These are phyloP conservation scores for Sarcophilus harrisii DNA, from an alignment of 2,797 vertebrate species.

Conservation along the genomic window DNA sequence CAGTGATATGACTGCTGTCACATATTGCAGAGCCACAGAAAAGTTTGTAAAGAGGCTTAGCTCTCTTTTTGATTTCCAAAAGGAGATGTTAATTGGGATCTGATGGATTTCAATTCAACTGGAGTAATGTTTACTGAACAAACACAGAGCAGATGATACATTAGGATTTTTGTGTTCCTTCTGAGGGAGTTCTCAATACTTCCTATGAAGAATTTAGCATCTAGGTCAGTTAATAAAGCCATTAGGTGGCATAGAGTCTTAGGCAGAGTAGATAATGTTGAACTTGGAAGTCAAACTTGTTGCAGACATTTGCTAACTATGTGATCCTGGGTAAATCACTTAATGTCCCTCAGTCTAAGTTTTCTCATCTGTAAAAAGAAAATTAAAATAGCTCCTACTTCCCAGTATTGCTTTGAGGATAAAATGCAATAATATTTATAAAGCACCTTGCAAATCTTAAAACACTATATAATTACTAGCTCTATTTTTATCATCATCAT, in stretches of 20 bases:
- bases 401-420: background rate
- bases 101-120: slow-evolving; percentile 22
- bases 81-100: background rate
- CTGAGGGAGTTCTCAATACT: background rate
- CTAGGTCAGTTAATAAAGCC: background rate
- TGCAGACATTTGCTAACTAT: background rate
- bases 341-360: background rate
- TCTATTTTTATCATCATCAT: background rate
- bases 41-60: slow-evolving; percentile 7
- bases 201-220: slow-evolving; percentile 13
- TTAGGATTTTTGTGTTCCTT: slow-evolving; percentile 17
- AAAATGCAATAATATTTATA: background rate
- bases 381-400: background rate
- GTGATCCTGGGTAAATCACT: background rate
- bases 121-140: background rate
- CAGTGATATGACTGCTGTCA: background rate
- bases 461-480: background rate
- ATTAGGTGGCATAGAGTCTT: background rate
- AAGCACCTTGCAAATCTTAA: background rate
- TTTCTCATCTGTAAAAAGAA: background rate
- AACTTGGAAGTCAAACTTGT: background rate
- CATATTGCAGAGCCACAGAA: background rate
- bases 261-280: background rate
- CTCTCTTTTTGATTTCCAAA: background rate
- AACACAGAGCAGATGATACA: background rate